phyloP scores from a whole-genome alignment of 1,140 invertebrate genomes.

The Tetramorium simillimum region DNA sequence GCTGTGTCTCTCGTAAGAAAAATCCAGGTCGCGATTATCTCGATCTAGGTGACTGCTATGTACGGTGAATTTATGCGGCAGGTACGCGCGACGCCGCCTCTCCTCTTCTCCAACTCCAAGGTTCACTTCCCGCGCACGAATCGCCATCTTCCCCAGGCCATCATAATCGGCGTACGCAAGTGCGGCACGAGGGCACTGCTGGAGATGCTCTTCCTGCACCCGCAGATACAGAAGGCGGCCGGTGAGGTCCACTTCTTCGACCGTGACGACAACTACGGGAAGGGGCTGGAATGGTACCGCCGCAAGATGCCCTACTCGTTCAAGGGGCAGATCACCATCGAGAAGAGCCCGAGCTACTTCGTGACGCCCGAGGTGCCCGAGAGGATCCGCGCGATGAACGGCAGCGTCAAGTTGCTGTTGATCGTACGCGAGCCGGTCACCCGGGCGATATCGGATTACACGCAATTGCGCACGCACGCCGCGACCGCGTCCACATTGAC shows the following conservation, averaged over 20 bases:
- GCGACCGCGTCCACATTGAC: conserved; percentile 86
- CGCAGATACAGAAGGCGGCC: conserved; percentile 95
- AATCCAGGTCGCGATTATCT: conserved; percentile 10
- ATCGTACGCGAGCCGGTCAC: conserved; percentile 98
- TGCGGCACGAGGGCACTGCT: conserved; percentile 96
- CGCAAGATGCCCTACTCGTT: conserved; percentile 97
- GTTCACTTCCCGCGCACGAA: conserved; percentile 82
- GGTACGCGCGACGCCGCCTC: conserved; percentile 83
- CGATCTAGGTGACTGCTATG: conserved; percentile 70
- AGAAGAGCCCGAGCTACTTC: conserved; percentile 99
- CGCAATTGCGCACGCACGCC: conserved; percentile 93
- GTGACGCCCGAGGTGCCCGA: conserved; percentile 97
- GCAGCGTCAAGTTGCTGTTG: conserved; percentile 95
- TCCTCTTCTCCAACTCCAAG: conserved; percentile 78
- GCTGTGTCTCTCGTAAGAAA: not conserved
- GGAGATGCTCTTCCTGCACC: conserved; percentile 97
- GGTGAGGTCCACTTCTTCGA: conserved; percentile 98
- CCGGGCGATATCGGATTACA: conserved; percentile 98
- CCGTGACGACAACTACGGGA: conserved; percentile 95
- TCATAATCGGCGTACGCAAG: conserved; percentile 97
- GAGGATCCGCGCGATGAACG: conserved; percentile 96
- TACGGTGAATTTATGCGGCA: conserved; percentile 32
- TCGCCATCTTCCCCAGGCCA: conserved; percentile 90
- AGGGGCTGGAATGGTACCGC: conserved; percentile 96
- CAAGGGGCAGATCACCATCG: conserved; percentile 96